Base-by-base conservation (phyloP, 2,797 vertebrate genomes). In the Kryptopterus vitreolus region DNA sequence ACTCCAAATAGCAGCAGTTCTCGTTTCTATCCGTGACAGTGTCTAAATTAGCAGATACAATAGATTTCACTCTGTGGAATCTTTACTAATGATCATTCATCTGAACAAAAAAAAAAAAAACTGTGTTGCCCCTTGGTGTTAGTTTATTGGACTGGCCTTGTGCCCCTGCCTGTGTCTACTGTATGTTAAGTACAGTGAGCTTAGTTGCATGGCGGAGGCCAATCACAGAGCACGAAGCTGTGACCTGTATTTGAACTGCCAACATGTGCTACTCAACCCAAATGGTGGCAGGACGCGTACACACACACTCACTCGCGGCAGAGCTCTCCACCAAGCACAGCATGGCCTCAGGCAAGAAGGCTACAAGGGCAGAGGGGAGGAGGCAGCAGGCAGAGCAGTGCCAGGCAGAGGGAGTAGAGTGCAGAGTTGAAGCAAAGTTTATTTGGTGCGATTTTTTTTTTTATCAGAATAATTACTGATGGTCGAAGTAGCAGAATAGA, bases 241-340 rank as follows among this genome's bases (percentile, higher is more conserved):
- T 94, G 92, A 93, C 91, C 92, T 91, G 88, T 87, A 58, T 90
- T 92, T 95, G 92, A 95, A 94, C 92, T 81, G 13, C 31, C 83
- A 91, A 93, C 92, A 92, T 93, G 88, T 92, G 92, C 91, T 92
- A 92, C 90, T 91, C 93, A 93, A 91, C 91, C 91, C 86, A 93
- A 92, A 92, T 92, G 93, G 93, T 90, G 90, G 89, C 84, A 85
- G 83, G 87, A 83, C 87, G 85, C 61, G 55, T 86, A 66, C 85
- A 85, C 77, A 82, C 79, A 58, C 55, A 48, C 79, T 79, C 46
- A 43, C 79, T 78, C 35, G 62, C 59, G 66, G 76, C 88, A 83
- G 82, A 88, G 85, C 86, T 89, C 88, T 88, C 88, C 88, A 91
- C 87, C 86, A 84, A 81, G 88, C 89, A 89, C 58, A 87, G 86